A percentile compares a stretch with the other conserved stretches of the same genome.
phyloP scores from a whole-genome alignment of 2,797 vertebrate genomes.

The Schizopygopsis malacanthus region DNA sequence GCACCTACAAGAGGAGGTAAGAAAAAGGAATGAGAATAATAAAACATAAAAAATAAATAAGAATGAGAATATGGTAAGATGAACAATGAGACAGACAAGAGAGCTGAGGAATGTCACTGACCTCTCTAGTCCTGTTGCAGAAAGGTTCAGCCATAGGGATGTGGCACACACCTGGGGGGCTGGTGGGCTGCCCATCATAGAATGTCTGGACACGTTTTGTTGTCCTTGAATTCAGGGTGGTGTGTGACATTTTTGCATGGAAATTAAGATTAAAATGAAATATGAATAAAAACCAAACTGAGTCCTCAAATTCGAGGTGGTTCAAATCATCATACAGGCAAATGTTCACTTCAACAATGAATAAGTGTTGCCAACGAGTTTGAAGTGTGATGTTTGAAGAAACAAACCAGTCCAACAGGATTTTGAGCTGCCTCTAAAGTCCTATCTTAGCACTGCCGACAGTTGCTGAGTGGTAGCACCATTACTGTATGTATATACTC shows the following conservation, averaged over 20 bases:
- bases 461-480: too few species aligned
- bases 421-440: not conserved
- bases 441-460: too few species aligned
- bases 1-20: conserved; percentile 76
- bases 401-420: not conserved
- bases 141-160: conserved; percentile 96
- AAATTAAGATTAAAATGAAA: conserved; percentile 5
- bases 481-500: not conserved
- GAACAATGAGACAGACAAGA: not conserved
- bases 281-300: not conserved
- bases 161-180: conserved; percentile 89
- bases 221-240: conserved; percentile 77
- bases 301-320: not conserved
- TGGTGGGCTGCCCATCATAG: conserved; percentile 83
- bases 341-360: not conserved
- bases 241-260: not conserved
- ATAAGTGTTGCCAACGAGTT: not conserved
- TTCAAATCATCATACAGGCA: not conserved
- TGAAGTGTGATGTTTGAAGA: not conserved
- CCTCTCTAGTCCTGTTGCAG: conserved; percentile 93
- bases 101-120: conserved; percentile 62
- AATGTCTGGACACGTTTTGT: conserved; percentile 89
- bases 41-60: too few species aligned
- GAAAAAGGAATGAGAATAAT: not conserved
- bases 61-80: not conserved